phyloP scores from a whole-genome alignment of 2,113 vertebrate genomes.

The Brienomyrus brachyistius region DNA sequence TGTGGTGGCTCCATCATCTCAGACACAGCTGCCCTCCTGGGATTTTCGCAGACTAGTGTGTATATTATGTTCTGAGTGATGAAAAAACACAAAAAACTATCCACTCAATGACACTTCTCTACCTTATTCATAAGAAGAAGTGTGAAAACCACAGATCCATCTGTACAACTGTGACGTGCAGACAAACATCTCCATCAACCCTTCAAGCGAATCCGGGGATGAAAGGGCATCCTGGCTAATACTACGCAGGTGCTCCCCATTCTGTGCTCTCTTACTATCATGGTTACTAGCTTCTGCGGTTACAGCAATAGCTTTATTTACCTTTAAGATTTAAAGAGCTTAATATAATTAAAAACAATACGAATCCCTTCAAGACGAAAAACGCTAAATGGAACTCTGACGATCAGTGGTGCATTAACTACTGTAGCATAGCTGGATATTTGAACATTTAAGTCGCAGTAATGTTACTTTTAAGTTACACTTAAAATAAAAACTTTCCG shows the following conservation, averaged over 20 bases:
- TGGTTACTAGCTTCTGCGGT: not conserved
- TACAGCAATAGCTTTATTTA: not conserved
- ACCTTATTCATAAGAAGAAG: not conserved
- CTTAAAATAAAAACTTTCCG: not conserved
- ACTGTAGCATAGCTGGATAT: not conserved
- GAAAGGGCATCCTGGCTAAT: not conserved
- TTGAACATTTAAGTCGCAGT: not conserved
- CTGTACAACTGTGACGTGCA: not conserved
- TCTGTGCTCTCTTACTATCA: not conserved
- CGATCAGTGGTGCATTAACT: not conserved
- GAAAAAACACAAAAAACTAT: not conserved
- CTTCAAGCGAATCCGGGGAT: not conserved
- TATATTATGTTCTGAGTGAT: not conserved
- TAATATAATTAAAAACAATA: not conserved
- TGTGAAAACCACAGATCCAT: not conserved
- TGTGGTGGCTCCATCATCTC: not conserved
- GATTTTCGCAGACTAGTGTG: not conserved
- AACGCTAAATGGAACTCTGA: not conserved
- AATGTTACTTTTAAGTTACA: not conserved
- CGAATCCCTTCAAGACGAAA: not conserved
- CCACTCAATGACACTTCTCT: not conserved
- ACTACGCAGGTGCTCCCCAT: not conserved
- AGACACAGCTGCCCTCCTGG: not conserved
- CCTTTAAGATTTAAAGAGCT: not conserved
- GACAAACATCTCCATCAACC: not conserved